Evolutionary conservation across 2,888 invertebrate species (phyloP).

Genomic region (Cerastis rubricosa): DNA sequence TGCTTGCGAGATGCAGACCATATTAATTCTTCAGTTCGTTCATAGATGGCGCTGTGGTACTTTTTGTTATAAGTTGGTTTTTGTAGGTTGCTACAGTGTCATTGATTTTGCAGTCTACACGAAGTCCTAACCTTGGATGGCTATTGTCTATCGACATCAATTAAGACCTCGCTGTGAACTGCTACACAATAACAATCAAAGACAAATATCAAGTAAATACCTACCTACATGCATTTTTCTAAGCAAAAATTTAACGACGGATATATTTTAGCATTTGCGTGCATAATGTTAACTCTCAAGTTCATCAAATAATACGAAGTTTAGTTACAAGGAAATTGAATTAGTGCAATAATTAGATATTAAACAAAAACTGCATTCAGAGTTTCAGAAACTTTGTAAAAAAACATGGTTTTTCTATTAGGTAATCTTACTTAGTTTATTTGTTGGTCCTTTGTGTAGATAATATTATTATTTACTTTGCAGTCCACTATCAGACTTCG

Average conservation of each 20-base stretch:
- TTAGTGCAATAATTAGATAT: background rate
- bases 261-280: too few species aligned
- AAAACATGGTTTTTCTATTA: background rate
- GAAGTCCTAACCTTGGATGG: background rate
- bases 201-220: background rate
- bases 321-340: background rate
- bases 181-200: background rate
- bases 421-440: background rate
- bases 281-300: constrained; percentile 2
- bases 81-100: too few species aligned
- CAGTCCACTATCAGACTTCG: background rate
- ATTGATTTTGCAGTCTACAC: background rate
- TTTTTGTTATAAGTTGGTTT: too few species aligned
- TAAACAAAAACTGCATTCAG: background rate
- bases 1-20: too few species aligned
- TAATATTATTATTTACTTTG: background rate
- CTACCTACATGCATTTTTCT: background rate
- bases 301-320: constrained; percentile 11
- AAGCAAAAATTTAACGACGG: constrained; percentile 8
- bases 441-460: background rate
- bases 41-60: too few species aligned
- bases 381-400: too few species aligned
- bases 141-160: background rate
- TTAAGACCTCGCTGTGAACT: background rate
- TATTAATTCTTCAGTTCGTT: too few species aligned